Conservation (phyloP, 2,888 invertebrate genomes). For the Agonopterix arenella region DNA sequence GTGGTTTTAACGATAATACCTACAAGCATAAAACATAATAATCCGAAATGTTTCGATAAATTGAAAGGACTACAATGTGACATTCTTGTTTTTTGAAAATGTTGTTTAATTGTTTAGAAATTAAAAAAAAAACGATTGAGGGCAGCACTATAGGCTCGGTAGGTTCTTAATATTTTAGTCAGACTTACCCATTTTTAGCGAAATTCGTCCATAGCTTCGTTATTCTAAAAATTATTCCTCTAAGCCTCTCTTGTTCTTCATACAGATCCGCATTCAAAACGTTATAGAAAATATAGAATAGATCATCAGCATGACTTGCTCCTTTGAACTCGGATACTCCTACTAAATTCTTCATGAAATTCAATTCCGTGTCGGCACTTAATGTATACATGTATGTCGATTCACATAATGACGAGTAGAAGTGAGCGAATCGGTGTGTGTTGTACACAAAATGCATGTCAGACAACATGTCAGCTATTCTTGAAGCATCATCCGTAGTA, state of each 20-base stretch:
- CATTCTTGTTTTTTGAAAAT: no score
- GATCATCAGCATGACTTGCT: slow-evolving; percentile 64
- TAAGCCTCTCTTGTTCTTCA: slow-evolving; percentile 22
- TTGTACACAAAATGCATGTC: slow-evolving; percentile 23
- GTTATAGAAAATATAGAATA: slow-evolving; percentile 60
- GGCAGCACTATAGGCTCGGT: no score
- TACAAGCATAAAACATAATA: no score
- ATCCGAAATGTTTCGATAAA: no score
- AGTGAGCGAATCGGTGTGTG: slow-evolving; percentile 19
- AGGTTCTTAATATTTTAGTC: no score
- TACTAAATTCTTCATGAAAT: slow-evolving; percentile 33
- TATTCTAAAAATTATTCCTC: slow-evolving; percentile 31
- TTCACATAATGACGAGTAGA: slow-evolving; percentile 10
- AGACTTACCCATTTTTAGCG: slow-evolving; percentile 46
- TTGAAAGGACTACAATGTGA: no score
- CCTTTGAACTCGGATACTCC: slow-evolving; percentile 35
- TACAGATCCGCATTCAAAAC: slow-evolving; percentile 33
- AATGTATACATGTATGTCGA: not conserved
- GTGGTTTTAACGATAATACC: no score
- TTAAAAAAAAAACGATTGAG: no score
- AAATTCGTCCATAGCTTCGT: slow-evolving; percentile 58
- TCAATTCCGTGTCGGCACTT: slow-evolving; percentile 35
- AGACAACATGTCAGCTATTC: slow-evolving; percentile 15
- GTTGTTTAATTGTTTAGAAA: no score
- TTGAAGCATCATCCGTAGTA: slow-evolving; percentile 14